Conservation (phyloP, 2,888 invertebrate species). For the Reticulitermes lucifugus region DNA sequence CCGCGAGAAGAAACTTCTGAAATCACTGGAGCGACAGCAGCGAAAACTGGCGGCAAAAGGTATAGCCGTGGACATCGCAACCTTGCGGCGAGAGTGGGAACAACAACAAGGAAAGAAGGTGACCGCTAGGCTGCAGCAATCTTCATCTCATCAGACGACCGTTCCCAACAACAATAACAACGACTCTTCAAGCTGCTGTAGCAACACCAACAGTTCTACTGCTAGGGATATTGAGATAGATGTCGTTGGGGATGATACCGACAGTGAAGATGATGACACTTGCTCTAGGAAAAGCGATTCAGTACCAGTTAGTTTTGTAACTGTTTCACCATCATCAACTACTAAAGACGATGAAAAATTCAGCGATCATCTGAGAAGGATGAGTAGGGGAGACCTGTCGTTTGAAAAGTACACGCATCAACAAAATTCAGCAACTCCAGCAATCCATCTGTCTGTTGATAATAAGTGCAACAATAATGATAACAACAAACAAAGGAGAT, state of each 20-base stretch:
- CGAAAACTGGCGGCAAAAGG: constrained; percentile 92
- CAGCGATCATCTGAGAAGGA: neutral
- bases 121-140: constrained; percentile 71
- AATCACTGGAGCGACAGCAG: constrained; percentile 92
- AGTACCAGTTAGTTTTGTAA: too few species aligned
- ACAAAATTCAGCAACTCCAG: neutral
- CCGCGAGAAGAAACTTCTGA: constrained; percentile 90
- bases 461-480: neutral
- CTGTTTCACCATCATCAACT: too few species aligned
- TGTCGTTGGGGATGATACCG: constrained; percentile 83
- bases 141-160: neutral
- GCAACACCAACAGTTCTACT: constrained; percentile 58
- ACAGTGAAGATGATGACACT: constrained; percentile 75
- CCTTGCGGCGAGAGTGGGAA: constrained; percentile 86
- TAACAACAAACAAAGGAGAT: constrained; percentile 17
- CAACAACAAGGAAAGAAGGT: constrained; percentile 75
- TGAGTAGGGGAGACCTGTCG: neutral
- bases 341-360: neutral
- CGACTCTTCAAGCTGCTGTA: constrained; percentile 59
- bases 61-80: constrained; percentile 88
- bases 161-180: constrained; percentile 54
- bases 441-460: neutral
- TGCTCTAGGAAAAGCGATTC: too few species aligned
- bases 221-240: constrained; percentile 73
- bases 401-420: neutral